phyloP scores from a whole-genome alignment of 2,888 invertebrate genomes.

The Imbricaverruca yamaguchii region DNA sequence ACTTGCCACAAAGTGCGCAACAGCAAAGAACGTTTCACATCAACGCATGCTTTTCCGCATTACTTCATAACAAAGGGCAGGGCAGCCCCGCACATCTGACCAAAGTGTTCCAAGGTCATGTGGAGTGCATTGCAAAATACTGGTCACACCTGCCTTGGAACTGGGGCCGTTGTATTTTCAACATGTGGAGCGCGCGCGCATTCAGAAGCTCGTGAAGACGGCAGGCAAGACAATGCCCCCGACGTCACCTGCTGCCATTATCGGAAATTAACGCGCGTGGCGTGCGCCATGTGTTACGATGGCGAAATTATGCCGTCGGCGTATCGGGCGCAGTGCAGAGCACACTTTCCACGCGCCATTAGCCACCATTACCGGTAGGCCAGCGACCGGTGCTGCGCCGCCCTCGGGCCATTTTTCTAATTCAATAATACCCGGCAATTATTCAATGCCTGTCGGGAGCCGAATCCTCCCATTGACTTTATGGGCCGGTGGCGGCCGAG shows the following conservation, averaged over 20 bases:
- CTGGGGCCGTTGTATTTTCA: too few species aligned
- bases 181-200: too few species aligned
- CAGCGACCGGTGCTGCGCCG: not conserved
- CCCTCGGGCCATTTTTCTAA: not conserved
- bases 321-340: not conserved
- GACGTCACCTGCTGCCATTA: not conserved
- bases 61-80: too few species aligned
- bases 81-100: too few species aligned
- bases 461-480: constrained; percentile 10
- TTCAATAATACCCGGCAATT: constrained; percentile 18
- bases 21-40: too few species aligned
- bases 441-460: not conserved
- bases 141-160: too few species aligned
- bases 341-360: not conserved
- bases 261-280: not conserved
- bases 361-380: not conserved
- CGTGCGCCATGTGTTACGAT: not conserved
- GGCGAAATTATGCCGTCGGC: not conserved
- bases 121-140: too few species aligned
- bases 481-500: not conserved
- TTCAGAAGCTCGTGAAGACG: too few species aligned
- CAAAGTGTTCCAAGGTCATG: too few species aligned
- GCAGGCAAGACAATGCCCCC: too few species aligned
- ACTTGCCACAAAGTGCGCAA: too few species aligned
- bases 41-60: too few species aligned